These are phyloP conservation scores for Hephaestus fuliginosus DNA, from an alignment of 2,797 vertebrate species.

Conservation along the genomic window DNA sequence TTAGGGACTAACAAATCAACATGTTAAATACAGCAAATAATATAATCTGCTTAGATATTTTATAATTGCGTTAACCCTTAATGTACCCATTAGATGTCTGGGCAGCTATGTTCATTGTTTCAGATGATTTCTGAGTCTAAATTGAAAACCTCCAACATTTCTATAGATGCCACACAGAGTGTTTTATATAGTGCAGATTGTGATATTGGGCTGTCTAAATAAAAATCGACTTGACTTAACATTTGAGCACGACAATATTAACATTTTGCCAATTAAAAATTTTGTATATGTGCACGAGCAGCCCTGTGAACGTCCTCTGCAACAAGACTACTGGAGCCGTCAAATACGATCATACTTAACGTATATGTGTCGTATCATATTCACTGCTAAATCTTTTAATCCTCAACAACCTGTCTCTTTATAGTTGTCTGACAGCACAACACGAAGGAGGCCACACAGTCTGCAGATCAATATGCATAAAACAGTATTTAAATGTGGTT, in stretches of 20 bases:
- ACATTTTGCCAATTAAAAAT: background rate
- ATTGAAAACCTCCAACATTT: background rate
- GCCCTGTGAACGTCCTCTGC: background rate
- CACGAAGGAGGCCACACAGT: background rate
- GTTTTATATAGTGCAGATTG: no score
- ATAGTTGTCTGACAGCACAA: background rate
- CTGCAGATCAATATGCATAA: background rate
- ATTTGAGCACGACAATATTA: background rate
- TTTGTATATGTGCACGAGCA: background rate
- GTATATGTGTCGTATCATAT: background rate
- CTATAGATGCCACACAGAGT: background rate
- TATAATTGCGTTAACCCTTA: background rate
- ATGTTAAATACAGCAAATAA: background rate
- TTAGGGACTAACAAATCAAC: background rate
- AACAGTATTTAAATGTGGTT: background rate
- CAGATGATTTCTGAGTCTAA: background rate
- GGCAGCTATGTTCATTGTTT: background rate
- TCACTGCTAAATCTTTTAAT: conserved; percentile 1
- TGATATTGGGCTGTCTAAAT: no score
- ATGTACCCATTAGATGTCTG: background rate
- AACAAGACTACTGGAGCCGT: background rate
- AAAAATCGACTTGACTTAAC: no score
- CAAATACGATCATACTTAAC: background rate
- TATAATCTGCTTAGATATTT: background rate
- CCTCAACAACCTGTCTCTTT: background rate